A percentile compares a stretch with the other conserved stretches of the same genome.
Evolutionary conservation across 2,797 vertebrate species (phyloP).

Genomic region (Agapornis canus): DNA sequence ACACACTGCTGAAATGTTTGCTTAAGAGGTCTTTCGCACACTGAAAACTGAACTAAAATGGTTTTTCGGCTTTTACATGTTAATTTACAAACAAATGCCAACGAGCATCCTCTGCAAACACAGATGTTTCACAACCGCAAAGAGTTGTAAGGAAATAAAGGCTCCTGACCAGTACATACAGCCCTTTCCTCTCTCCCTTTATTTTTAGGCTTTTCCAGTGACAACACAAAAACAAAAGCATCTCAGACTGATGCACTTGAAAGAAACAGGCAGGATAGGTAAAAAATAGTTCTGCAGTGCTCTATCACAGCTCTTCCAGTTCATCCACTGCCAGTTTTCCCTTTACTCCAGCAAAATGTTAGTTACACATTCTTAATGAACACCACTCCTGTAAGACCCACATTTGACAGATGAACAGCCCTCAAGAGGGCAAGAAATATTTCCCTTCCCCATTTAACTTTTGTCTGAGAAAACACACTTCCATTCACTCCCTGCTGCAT

Average conservation of each 20-base stretch:
- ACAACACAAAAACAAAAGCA: background rate
- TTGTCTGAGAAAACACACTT: constrained; percentile 11
- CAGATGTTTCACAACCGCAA: background rate
- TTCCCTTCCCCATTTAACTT: constrained; percentile 29
- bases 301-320: background rate
- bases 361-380: background rate
- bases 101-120: background rate
- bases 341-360: background rate
- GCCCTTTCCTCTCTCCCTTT: background rate
- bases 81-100: background rate
- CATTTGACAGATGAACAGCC: constrained; percentile 1
- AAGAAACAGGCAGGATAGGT: background rate
- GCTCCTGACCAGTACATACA: background rate
- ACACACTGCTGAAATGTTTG: background rate
- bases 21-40: background rate
- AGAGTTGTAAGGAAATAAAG: background rate
- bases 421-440: constrained; percentile 33
- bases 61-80: background rate
- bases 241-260: background rate
- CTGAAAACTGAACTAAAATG: background rate
- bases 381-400: background rate
- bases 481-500: background rate
- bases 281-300: background rate
- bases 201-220: background rate
- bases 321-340: background rate